Conservation (phyloP, 2,797 vertebrate species). For the Acanthurus tractus region DNA sequence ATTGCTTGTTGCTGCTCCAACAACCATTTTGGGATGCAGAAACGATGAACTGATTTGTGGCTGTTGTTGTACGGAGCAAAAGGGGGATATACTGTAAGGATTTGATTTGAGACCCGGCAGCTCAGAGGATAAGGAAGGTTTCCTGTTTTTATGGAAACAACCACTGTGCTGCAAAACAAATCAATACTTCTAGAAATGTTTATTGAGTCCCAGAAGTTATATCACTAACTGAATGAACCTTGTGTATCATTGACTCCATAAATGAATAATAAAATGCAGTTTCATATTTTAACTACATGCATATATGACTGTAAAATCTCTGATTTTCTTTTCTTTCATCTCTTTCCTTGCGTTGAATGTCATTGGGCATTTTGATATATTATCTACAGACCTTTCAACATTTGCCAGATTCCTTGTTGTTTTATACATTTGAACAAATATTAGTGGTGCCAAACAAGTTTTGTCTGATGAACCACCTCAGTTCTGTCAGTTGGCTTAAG, state of each 20-base stretch:
- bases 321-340: constrained; percentile 20
- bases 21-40: constrained; percentile 73
- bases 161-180: constrained; percentile 23
- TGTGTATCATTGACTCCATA: constrained; percentile 33
- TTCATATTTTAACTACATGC: constrained; percentile 32
- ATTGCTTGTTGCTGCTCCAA: constrained; percentile 67
- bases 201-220: constrained; percentile 17
- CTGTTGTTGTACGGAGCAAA: constrained; percentile 60
- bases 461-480: not conserved
- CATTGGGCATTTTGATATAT: constrained; percentile 17
- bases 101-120: constrained; percentile 65
- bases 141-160: constrained; percentile 60
- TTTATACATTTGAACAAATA: not conserved
- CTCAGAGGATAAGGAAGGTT: constrained; percentile 47
- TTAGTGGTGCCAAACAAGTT: not conserved
- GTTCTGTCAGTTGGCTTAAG: not conserved
- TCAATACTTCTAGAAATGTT: constrained; percentile 18
- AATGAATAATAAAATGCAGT: constrained; percentile 32
- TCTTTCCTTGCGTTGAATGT: not conserved
- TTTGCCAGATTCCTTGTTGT: constrained; percentile 7
- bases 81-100: constrained; percentile 59
- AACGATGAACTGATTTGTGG: constrained; percentile 73
- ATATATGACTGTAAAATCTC: constrained; percentile 4
- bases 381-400: not conserved
- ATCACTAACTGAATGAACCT: constrained; percentile 40